Base-by-base conservation (phyloP, 1,140 invertebrate genomes). In the Pomacea maculata region DNA sequence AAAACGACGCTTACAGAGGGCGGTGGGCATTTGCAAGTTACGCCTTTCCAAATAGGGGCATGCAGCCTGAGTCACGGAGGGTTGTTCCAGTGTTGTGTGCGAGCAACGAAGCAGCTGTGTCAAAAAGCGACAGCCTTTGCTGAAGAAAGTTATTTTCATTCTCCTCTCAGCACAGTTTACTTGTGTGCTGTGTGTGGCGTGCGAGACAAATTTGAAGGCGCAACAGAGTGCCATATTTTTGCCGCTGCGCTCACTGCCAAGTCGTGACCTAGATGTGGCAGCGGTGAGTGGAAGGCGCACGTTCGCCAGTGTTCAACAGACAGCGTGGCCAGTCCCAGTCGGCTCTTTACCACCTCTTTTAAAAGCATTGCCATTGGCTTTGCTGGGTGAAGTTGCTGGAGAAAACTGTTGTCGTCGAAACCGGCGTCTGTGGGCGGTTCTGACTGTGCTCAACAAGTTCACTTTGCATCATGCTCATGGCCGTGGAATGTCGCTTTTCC, bases 21-120 rank as follows among this genome's bases (percentile, higher is more conserved):
- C 25, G 19, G 29, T 81, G 72, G 72, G 64, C 76, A 76, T 81
- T 81, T 82, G 71, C 61, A 83, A 80, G 84, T 84, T 76, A 83
- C 84, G 82, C 83, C 80, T 84, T 86, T 83, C 86, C 86, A 84
- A 87, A 87, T 87, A 87, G 84, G 86, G 86, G 81, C 85, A 87
- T 85, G 83, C 82, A 80, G 81, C 80, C 76, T 84, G 82, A 83
- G 79, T 85, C 83, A 85, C 61, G 63, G 68, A 73, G 76, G 73
- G 65, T 70, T 73, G 67, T 78, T 80, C 29, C 64, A 74, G 15
- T 52, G 12, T 61, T 70, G 11, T 70, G 65, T 55, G 54, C 8
- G 19, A 65, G 68, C 29, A 78, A 70, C 67, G 25, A n/a, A 71
- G n/a, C 21, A 54, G 57, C 19, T 57, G 45, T 67, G 52, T 65